Conservation (phyloP, 2,888 invertebrate species). For the Unio delphinus region DNA sequence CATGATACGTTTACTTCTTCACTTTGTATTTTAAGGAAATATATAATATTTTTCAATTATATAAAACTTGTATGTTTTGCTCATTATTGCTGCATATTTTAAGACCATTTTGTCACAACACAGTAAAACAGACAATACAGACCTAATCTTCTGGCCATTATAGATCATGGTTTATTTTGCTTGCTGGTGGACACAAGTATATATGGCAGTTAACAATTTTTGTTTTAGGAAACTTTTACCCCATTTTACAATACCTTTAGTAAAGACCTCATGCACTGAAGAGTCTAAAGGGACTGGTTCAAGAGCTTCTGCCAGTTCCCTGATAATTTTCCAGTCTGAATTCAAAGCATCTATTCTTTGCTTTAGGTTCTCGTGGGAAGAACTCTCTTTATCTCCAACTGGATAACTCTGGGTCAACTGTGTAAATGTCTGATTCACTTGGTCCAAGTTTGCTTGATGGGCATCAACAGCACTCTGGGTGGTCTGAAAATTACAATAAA, state of each 20-base stretch:
- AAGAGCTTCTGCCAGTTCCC: conserved; percentile 53
- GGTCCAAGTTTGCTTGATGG: conserved; percentile 54
- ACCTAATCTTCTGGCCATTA: too few relatives aligned
- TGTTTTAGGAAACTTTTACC: background rate
- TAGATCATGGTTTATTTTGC: too few relatives aligned
- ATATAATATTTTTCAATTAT: too few relatives aligned
- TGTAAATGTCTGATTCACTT: conserved; percentile 50
- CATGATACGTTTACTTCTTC: too few relatives aligned
- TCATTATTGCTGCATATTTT: too few relatives aligned
- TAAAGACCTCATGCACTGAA: conserved; percentile 51
- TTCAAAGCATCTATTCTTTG: conserved; percentile 58
- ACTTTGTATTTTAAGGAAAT: too few relatives aligned
- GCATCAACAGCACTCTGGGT: conserved; percentile 58
- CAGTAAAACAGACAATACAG: too few relatives aligned
- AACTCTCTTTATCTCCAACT: conserved; percentile 30
- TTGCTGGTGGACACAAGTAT: too few relatives aligned
- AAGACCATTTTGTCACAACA: too few relatives aligned
- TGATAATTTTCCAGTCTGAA: conserved; percentile 61
- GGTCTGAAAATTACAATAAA: conserved; percentile 43
- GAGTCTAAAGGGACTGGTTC: conserved; percentile 42
- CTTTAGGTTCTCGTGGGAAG: conserved; percentile 53
- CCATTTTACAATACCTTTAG: conserved; percentile 44
- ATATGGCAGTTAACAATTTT: too few relatives aligned
- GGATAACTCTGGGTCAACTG: conserved; percentile 46
- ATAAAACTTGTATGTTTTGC: too few relatives aligned